Conservation (phyloP, 2,888 invertebrate species). For the Cacoxenus indagator region DNA sequence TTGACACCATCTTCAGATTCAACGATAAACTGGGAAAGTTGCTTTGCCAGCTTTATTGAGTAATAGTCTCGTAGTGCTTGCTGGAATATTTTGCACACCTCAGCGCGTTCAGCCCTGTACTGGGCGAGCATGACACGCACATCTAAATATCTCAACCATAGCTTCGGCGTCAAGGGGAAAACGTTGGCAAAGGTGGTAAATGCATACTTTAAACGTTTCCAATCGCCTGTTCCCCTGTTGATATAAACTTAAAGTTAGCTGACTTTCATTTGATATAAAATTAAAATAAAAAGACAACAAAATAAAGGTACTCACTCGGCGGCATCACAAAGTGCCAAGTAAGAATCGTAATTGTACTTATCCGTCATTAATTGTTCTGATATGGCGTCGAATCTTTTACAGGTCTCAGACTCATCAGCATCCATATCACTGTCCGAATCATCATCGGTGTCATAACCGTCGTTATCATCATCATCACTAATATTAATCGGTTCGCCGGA, state of each 20-base stretch:
- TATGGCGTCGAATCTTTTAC: neutral
- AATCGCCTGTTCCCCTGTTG: slow-evolving; percentile 7
- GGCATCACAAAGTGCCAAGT: neutral
- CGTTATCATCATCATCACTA: neutral
- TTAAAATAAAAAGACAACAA: neutral
- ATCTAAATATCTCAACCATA: slow-evolving; percentile 7
- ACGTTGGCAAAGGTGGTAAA: neutral
- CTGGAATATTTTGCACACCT: slow-evolving; percentile 3
- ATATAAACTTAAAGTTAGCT: neutral
- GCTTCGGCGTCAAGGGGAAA: neutral
- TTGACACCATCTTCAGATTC: neutral
- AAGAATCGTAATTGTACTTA: slow-evolving; percentile 1
- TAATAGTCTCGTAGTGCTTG: slow-evolving; percentile 5
- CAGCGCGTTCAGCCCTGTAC: neutral
- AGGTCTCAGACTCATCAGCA: neutral
- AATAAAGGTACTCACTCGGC: neutral
- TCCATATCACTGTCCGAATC: neutral
- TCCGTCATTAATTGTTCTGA: neutral
- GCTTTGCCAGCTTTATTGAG: neutral
- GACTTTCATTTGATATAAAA: neutral
- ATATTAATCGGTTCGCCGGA: neutral
- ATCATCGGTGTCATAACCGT: neutral
- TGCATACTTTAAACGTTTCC: neutral
- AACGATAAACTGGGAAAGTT: neutral
- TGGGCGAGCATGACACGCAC: neutral